phyloP scores from a whole-genome alignment of 2,113 vertebrate genomes.

The Delphinapterus leucas region DNA sequence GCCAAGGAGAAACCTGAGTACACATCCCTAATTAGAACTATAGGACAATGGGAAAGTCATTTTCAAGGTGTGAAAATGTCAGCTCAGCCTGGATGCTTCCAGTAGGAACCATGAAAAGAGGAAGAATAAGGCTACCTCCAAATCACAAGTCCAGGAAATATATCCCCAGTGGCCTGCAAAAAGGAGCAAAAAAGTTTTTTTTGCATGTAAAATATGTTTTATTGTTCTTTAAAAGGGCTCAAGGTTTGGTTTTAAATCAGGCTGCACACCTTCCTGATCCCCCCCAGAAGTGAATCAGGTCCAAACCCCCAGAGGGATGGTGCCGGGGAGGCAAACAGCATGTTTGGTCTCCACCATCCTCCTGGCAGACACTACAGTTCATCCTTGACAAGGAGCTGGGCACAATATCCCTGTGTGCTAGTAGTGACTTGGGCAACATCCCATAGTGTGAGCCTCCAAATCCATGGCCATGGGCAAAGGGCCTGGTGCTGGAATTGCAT shows the following conservation, averaged over 20 bases:
- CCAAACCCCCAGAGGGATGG: not conserved
- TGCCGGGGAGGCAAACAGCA: not conserved
- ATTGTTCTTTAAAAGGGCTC: too few relatives aligned
- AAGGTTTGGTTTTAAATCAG: too few relatives aligned
- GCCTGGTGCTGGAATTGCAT: not conserved
- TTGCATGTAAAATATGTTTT: too few relatives aligned
- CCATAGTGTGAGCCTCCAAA: not conserved
- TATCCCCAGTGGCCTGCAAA: not conserved
- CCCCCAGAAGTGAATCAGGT: not conserved
- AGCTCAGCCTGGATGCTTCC: not conserved
- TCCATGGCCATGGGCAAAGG: not conserved
- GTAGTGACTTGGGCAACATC: too few relatives aligned
- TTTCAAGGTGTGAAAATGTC: not conserved
- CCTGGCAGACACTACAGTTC: not conserved
- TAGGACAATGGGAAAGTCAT: not conserved
- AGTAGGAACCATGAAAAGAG: not conserved
- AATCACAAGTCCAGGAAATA: not conserved
- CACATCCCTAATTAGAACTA: not conserved
- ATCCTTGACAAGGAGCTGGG: not conserved
- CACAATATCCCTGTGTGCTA: accelerated
- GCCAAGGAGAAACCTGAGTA: not conserved
- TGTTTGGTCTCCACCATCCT: not conserved
- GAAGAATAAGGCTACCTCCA: not conserved
- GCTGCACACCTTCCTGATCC: not conserved
- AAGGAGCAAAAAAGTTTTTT: not conserved